Evolutionary conservation across 1,140 invertebrate genomes (phyloP), one percentile per base, ranked within the genome.

Genomic region (Orchesella cincta): DNA sequence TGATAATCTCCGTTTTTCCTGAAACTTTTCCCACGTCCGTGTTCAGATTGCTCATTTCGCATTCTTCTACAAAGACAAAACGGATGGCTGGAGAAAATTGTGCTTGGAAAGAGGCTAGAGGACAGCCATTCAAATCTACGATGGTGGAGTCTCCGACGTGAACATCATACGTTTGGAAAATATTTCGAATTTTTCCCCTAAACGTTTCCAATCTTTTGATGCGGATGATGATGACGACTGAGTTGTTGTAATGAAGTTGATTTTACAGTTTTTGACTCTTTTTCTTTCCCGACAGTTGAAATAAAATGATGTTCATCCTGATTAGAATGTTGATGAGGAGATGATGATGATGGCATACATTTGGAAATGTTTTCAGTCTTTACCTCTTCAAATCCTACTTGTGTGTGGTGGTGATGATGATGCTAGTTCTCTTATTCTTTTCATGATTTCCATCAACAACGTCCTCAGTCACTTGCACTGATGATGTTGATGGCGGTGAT

Each of bases 191-290:
- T 57, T 74, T 74, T 74, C 73, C 31, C 33, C 3, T 31, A 73
- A 73, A n/a, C 34, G 39, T 73, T 73, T 73, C 71, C 71, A 73
- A 36, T 36, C n/a, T n/a, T n/a, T n/a, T n/a, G n/a, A n/a, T n/a
- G n/a, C n/a, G n/a, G n/a, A n/a, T n/a, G n/a, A n/a, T n/a, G n/a
- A n/a, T n/a, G n/a, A n/a, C n/a, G n/a, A n/a, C n/a, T n/a, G n/a
- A n/a, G n/a, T n/a, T n/a, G n/a, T n/a, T n/a, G n/a, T n/a, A n/a
- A n/a, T n/a, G n/a, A n/a, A n/a, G n/a, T n/a, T n/a, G n/a, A n/a
- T n/a, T n/a, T n/a, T n/a, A n/a, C n/a, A n/a, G n/a, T 29, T 28
- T 51, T 39, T 39, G 71, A n/a, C n/a, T n/a, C n/a, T n/a, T n/a
- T n/a, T n/a, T n/a, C n/a, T n/a, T n/a, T n/a, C n/a, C n/a, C n/a